Conservation (phyloP, 2,113 vertebrate genomes). For the Rana temporaria region DNA sequence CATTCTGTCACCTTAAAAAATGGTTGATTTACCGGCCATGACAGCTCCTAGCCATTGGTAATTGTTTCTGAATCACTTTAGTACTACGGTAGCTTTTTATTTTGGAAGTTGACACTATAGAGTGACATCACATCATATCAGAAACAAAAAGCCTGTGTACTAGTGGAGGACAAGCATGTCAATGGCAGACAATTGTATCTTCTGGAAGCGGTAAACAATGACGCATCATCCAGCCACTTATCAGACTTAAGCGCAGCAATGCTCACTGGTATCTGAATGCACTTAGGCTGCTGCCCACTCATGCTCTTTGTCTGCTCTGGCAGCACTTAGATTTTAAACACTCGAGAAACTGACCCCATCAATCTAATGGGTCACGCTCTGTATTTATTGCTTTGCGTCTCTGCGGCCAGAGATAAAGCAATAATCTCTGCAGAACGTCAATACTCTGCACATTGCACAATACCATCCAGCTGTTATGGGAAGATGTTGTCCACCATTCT, state of each 20-base stretch:
- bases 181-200: neutral
- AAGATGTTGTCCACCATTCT: too few species aligned
- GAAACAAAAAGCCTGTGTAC: neutral
- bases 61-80: too few species aligned
- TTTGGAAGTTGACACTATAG: too few species aligned
- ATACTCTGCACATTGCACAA: too few species aligned
- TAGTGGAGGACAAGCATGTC: neutral
- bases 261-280: neutral
- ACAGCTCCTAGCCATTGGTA: too few species aligned
- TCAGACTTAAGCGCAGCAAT: neutral
- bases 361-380: neutral
- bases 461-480: too few species aligned
- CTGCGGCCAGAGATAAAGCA: too few species aligned
- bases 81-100: too few species aligned
- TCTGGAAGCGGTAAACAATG: neutral
- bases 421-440: too few species aligned
- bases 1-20: too few species aligned
- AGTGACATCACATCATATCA: neutral
- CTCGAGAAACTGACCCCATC: neutral
- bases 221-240: slow-evolving; percentile 11
- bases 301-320: neutral
- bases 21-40: too few species aligned
- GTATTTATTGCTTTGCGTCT: neutral
- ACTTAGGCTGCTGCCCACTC: neutral
- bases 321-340: slow-evolving; percentile 3